Base-by-base conservation (phyloP, 2,113 vertebrate genomes). In the Equus quagga region DNA sequence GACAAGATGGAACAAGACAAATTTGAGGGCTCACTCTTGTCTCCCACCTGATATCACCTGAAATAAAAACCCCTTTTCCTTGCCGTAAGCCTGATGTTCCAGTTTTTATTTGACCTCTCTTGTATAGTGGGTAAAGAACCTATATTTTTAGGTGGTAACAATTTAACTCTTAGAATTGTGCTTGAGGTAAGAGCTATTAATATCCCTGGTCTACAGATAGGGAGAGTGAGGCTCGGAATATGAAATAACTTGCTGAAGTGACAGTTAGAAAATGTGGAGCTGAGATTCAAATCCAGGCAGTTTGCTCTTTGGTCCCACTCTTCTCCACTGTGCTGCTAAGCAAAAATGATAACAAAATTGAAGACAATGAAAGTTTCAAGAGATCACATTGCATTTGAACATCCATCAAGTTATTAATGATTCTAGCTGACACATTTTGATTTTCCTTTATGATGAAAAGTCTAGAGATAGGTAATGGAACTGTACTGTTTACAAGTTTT, bases 401-500 rank as follows among this genome's bases (percentile, higher is more conserved):
- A 67, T 0, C 3, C 0, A 44, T 24, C 96, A 58, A 3, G 56
- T 60, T 91, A 54, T 19, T 96, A 33, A 82, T 28, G 5, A 0
- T 91, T 97, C 79, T 91, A 88, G 75, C 80, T 78, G 54, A 76
- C 10, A 89, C 1, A 78, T 75, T 36, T 36, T 72, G 56, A 24
- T 49, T 97, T 93, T 86, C 54, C 41, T 79, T 92, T 73, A 6
- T 36, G 64, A 96, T 70, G 4, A 95, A 96, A 85, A 96, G 80
- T 87, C 33, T 73, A 44, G 26, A 44, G 56, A 86, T 6, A 21
- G 17, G 83, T 97, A 98, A 89, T 84, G 84, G 75, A 36, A 72
- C 18, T 78, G 51, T 60, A 67, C 2, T 87, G n/a, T 97, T 96
- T 94, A 69, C 33, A 95, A 46, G 79, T 97, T 96, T 94, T 97